Base-by-base conservation (phyloP, 2,797 vertebrate species). In the Phalloptychus januarius region DNA sequence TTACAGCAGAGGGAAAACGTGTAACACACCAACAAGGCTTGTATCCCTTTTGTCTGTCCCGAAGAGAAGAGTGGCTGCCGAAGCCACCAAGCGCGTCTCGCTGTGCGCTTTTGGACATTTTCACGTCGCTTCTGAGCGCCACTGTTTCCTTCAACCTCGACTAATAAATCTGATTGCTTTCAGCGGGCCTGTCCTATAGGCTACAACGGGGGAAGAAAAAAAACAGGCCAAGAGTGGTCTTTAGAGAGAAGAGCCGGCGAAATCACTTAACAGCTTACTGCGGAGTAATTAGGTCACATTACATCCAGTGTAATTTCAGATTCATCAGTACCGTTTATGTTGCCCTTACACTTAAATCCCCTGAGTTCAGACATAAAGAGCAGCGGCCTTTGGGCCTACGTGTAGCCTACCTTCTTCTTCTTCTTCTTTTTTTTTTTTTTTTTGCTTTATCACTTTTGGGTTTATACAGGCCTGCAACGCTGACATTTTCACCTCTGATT, bases 211-310 rank as follows among this genome's bases (percentile, higher is more conserved):
- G 33, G 7, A 65, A 38, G 61, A 61, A 91, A 67, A 85, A 93
- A 92, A 93, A 91, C 93, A 93, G 92, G 92, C 93, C 90, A 94
- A 85, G 85, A 90, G 88, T 83, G 89, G 92, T 92, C 92, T 94
- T 89, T 92, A 88, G 92, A 92, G 92, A 92, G 88, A 93, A 91
- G 90, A 85, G 88, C 79, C 33, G 83, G 89, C 85, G 85, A 91
- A 93, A 94, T 94, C 90, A 94, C 91, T 94, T 92, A 93, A 92
- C 91, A 94, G 91, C 93, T 95, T 94, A 93, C 91, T 89, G 91
- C 89, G 76, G 88, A 94, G 92, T 95, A 95, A 95, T 95, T 95
- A 94, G 93, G 93, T 94, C 93, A 94, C 94, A 95, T 95, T 95
- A 95, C 92, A 94, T 89, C 91, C 90, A 88, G 93, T 92, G 93